Evolutionary conservation across 1,140 invertebrate genomes (phyloP).

Genomic region (Microplitis mediator): DNA sequence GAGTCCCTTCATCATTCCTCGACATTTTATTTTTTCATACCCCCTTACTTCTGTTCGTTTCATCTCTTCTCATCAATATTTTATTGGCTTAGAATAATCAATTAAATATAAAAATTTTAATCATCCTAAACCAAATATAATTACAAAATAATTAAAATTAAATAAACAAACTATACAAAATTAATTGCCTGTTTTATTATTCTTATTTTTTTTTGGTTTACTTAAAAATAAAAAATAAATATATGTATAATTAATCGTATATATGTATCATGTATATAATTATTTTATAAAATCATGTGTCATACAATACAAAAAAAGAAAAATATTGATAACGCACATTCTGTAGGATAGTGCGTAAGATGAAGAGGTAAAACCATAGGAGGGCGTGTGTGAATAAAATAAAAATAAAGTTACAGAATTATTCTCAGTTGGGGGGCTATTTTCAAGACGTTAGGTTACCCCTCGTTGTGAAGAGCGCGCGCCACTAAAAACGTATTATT

Average conservation of each 20-base stretch:
- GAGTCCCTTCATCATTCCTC: too few relatives aligned
- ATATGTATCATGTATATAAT: not conserved
- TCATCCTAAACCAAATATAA: too few relatives aligned
- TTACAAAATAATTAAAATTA: too few relatives aligned
- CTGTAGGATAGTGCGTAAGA: slow-evolving; percentile 36
- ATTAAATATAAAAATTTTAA: too few relatives aligned
- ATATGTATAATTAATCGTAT: not conserved
- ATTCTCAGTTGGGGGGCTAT: slow-evolving; percentile 49
- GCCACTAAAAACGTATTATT: slow-evolving; percentile 24
- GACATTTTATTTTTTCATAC: slow-evolving; percentile 11
- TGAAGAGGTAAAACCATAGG: slow-evolving; percentile 55
- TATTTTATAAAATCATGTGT: not conserved
- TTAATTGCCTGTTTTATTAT: too few relatives aligned
- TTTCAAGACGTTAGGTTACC: slow-evolving; percentile 29
- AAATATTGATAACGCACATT: slow-evolving; percentile 19
- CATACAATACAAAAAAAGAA: not conserved
- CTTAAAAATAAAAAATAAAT: too few relatives aligned
- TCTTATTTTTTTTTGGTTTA: too few relatives aligned
- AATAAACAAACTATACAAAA: too few relatives aligned
- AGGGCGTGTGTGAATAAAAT: slow-evolving; percentile 42
- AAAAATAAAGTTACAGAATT: slow-evolving; percentile 42
- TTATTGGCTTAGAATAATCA: too few relatives aligned
- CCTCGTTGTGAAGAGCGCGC: slow-evolving; percentile 11
- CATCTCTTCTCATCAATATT: too few relatives aligned
- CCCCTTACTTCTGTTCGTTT: too few relatives aligned